Evolutionary conservation across 1,140 invertebrate genomes (phyloP).

Genomic region (Pachyrhynchus sulphureomaculatus): DNA sequence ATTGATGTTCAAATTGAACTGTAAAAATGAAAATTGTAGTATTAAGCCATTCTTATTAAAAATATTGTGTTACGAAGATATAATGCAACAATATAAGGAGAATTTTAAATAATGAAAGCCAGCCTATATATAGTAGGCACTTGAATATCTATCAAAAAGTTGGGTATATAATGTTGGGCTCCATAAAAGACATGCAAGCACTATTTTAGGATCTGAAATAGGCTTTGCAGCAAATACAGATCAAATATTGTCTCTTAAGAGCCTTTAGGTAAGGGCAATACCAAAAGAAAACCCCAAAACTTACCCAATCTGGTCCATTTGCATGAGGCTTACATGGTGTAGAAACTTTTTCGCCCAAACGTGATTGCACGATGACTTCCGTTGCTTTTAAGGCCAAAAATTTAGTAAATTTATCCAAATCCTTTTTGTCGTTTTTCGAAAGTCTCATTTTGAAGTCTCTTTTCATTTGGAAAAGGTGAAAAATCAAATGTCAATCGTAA

Average conservation of each 20-base stretch:
- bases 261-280: neutral
- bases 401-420: conserved; percentile 84
- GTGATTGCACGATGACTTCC: conserved; percentile 86
- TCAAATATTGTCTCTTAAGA: no score
- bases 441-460: conserved; percentile 52
- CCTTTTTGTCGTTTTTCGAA: conserved; percentile 69
- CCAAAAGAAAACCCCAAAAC: conserved; percentile 22
- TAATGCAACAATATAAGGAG: no score
- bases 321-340: conserved; percentile 74
- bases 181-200: no score
- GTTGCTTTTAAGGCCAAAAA: conserved; percentile 84
- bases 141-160: no score
- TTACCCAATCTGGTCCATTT: conserved; percentile 76
- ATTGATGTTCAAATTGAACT: conserved; percentile 82
- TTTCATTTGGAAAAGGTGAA: conserved; percentile 16
- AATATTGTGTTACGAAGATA: no score
- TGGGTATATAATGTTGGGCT: no score
- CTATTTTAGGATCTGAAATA: no score
- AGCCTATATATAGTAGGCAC: no score
- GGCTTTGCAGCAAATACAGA: no score
- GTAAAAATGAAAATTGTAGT: conserved; percentile 39
- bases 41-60: no score
- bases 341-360: conserved; percentile 80
- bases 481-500: no score
- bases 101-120: no score